Evolutionary conservation across 2,797 vertebrate species (phyloP), one percentile per base, ranked within the genome.

Genomic region (Coendou prehensilis): DNA sequence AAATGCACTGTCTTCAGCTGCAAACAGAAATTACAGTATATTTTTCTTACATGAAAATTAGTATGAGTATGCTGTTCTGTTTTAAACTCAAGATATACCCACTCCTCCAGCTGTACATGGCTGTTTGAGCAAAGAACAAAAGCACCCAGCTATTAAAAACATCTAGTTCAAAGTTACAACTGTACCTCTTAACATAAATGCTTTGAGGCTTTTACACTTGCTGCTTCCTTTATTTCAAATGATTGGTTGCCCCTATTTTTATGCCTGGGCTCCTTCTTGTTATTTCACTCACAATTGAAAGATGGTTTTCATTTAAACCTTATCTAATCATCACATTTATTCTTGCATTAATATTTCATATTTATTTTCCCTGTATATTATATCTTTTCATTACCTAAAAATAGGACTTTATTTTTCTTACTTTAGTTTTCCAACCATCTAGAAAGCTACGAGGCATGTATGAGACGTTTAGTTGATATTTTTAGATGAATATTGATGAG

Each of bases 91-190:
- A 69, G 37, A 87, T 5, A 22, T 89, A 59, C 7, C 18, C 67
- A 50, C 4, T 23, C 59, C 41, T 92, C 47, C 7, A 28, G 33
- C 14, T 64, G 3, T 69, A 57, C 33, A 33, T 61, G 10, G 2
- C 15, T 59, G 26, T 92, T 80, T 89, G 20, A 94, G 41, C 50
- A 89, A 59, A 30, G 41, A 89, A 56, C 4, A 94, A 76, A 89
- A 75, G 71, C 45, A 82, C 26, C 37, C 33, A 86, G 33, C 9
- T 84, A 85, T 81, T 87, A 18, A 11, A 57, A 71, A 45, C 37
- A 41, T 50, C 28, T 9, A 81, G 0, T 37, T 50, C 50, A 95
- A 81, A 41, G 6, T 45, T 87, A 90, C 59, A 90, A n/a, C 9
- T 73, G 17, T 57, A 82, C 1, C 30, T 54, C 92, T 92, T 73